A percentile compares a stretch with the other conserved stretches of the same genome.
These are phyloP conservation scores for Melinopterus prodromus DNA, from an alignment of 2,888 invertebrate species.

Conservation along the genomic window DNA sequence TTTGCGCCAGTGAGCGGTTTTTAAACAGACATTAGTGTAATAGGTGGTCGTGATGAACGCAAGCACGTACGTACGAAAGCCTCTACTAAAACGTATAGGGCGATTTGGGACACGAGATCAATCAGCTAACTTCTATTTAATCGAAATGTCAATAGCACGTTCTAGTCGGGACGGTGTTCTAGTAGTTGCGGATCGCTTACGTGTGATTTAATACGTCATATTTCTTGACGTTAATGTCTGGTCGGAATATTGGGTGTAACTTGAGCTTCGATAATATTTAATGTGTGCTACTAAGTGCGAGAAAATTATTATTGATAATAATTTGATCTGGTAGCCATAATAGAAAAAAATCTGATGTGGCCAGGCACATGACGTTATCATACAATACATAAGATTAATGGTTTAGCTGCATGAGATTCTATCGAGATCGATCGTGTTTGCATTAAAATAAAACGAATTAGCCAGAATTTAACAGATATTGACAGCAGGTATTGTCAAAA, in stretches of 20 bases:
- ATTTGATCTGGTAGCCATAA: too few relatives aligned
- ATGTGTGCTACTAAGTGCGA: neutral
- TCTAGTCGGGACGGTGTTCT: conserved; percentile 7
- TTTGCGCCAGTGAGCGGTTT: neutral
- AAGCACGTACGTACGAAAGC: neutral
- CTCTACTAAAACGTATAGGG: neutral
- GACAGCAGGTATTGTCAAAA: too few relatives aligned
- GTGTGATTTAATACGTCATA: conserved; percentile 19
- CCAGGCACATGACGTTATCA: too few relatives aligned
- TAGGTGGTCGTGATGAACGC: neutral
- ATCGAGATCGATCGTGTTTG: too few relatives aligned
- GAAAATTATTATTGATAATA: too few relatives aligned
- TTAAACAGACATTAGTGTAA: neutral
- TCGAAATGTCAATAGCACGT: conserved; percentile 24
- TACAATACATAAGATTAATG: too few relatives aligned
- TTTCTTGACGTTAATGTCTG: conserved; percentile 9
- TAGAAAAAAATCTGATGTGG: too few relatives aligned
- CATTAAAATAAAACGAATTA: too few relatives aligned
- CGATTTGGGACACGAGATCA: conserved; percentile 15
- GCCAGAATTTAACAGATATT: too few relatives aligned
- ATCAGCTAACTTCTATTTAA: conserved; percentile 21
- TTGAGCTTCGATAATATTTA: neutral
- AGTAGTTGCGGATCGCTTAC: neutral
- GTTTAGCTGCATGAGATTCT: too few relatives aligned
- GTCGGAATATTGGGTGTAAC: neutral